Base-by-base conservation (phyloP, 2,113 vertebrate genomes). In the Ancistrus triradiatus region DNA sequence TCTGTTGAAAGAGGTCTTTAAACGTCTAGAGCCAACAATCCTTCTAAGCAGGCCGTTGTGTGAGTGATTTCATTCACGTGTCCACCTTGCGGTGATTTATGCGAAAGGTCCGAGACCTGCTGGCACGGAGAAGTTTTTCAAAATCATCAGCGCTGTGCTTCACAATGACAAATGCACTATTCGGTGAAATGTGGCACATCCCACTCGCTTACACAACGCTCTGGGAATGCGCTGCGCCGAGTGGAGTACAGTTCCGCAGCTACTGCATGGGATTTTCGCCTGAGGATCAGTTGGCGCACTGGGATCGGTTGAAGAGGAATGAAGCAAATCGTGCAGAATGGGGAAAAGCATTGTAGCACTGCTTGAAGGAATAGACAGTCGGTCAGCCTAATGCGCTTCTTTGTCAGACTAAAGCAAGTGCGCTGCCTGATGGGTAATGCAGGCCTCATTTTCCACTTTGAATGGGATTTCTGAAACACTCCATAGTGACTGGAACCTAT, bases 261-360 rank as follows among this genome's bases (percentile, higher is more conserved):
- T 47, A 42, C 52, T 74, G 72, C 47, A 59, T 28, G 49, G 65
- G 57, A 57, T 57, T 66, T 18, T 80, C 43, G 69, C 77, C 78
- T 46, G 63, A 56, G 43, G 56, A 48, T 61, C 72, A 66, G 63
- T 79, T 78, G 76, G 66, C 71, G 77, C 81, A 72, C 74, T 76
- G 24, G 52, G 69, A 83, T 83, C 83, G 81, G 70, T 80, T 79
- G 81, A 75, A 76, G 69, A 75, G 63, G 61, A 84, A 80, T 80
- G 81, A 73, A 84, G 77, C 68, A 79, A 82, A 86, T 84, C 81
- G 74, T 58, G 66, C 66, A 79, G 70, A 83, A 84, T 80, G n/a
- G 69, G 55, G 70, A 73, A 74, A 80, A 83, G 74, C 74, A 57
- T 33, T 40, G 33, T 18, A 74, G 63, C 58, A 33, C 70, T 7